phyloP scores from a whole-genome alignment of 2,888 invertebrate species.

The Troides helena region DNA sequence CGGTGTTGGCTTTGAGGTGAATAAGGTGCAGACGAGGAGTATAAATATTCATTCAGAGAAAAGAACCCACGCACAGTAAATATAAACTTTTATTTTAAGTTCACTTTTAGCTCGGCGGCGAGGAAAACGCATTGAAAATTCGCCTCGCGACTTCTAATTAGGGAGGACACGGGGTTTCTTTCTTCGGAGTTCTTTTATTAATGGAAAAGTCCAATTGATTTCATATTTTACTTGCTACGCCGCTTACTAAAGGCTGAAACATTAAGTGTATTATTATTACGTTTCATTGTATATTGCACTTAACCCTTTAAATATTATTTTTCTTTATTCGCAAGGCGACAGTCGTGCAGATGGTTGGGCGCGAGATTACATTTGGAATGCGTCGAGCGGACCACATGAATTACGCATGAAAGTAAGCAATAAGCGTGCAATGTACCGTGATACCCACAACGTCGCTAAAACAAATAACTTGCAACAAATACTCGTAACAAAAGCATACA shows the following conservation, averaged over 20 bases:
- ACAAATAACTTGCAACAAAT: conserved; percentile 23
- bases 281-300: conserved; percentile 31
- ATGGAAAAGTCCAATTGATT: conserved; percentile 74
- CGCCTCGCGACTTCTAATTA: conserved; percentile 76
- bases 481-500: not conserved
- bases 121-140: conserved; percentile 72
- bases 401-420: conserved; percentile 67
- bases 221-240: conserved; percentile 63
- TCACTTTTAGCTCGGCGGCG: conserved; percentile 59
- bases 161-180: conserved; percentile 64
- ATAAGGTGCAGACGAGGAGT: conserved; percentile 63
- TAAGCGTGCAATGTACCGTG: conserved; percentile 61
- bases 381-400: conserved; percentile 63
- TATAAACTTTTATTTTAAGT: conserved; percentile 76
- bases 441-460: conserved; percentile 42
- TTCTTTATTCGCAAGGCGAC: conserved; percentile 34
- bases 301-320: conserved; percentile 34
- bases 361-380: conserved; percentile 73
- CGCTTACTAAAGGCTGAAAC: conserved; percentile 34
- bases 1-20: conserved; percentile 61
- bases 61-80: conserved; percentile 72
- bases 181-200: conserved; percentile 65
- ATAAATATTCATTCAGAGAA: conserved; percentile 74
- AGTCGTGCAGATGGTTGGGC: conserved; percentile 45
- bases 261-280: conserved; percentile 31